Evolutionary conservation across 2,113 vertebrate species (phyloP).

Genomic region (Dolichotis patagonum): DNA sequence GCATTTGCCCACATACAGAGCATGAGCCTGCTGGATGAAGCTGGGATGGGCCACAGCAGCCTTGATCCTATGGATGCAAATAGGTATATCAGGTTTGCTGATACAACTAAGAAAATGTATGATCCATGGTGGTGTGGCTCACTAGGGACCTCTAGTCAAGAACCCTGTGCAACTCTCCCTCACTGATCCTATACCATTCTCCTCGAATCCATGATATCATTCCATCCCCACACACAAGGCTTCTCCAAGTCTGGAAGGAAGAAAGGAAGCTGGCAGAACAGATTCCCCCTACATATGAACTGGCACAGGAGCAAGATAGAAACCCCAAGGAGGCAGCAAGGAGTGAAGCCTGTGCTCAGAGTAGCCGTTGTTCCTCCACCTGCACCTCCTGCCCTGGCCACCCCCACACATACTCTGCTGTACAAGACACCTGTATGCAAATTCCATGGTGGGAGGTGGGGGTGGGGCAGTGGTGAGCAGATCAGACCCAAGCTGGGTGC

Average conservation of each 20-base stretch:
- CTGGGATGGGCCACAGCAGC: background rate
- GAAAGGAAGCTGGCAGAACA: background rate
- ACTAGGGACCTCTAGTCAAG: background rate
- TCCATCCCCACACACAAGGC: background rate
- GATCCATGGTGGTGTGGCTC: background rate
- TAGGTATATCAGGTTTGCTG: background rate
- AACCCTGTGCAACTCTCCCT: background rate
- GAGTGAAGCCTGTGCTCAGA: background rate
- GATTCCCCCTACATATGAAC: background rate
- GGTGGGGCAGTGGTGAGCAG: background rate
- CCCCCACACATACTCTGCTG: slow-evolving; percentile 65
- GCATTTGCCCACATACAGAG: background rate
- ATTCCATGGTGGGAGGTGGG: slow-evolving; percentile 82
- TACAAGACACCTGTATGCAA: slow-evolving; percentile 95
- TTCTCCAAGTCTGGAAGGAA: background rate
- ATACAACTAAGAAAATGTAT: background rate
- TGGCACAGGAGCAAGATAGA: background rate
- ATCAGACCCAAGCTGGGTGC: background rate
- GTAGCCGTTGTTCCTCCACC: slow-evolving; percentile 80
- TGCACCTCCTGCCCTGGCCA: background rate
- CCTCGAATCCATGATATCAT: background rate
- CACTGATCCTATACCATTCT: background rate
- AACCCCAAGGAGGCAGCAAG: background rate
- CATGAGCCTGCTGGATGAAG: background rate
- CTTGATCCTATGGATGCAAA: background rate